Evolutionary conservation across 2,888 invertebrate species (phyloP), one percentile per base, ranked within the genome.

Genomic region (Philereme transversata): DNA sequence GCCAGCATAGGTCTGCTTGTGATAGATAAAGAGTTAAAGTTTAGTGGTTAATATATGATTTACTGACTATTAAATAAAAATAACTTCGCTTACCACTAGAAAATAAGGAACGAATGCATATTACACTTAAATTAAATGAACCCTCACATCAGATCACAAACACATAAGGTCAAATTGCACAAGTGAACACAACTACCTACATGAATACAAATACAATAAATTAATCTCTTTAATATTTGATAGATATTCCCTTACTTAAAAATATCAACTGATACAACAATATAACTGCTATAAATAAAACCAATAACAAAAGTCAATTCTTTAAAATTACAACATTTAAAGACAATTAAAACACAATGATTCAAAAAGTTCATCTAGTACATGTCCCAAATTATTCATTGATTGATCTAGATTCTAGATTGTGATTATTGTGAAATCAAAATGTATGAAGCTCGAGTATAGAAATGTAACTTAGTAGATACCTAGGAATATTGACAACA

Each of bases 41-140:
- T 67, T 72, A 71, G 59, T 72, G 65, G 70, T 73, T 69, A 68
- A 70, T 70, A 68, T 60, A 72, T 77, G 73, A 75, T 72, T 72
- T 78, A 22, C 72, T 71, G 62, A 72, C 77, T 81, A 74, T 74
- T 77, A 77, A 81, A 81, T 74, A 78, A 82, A 82, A 78, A 65
- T 76, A 75, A 74, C 77, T 82, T 84, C 75, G 80, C 84, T 82
- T 85, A 83, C 78, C 77, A 72, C 88, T 90, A 91, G 76, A 81
- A 87, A 88, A 86, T 87, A 91, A 92, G 92, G 92, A 92, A 92
- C 92, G 89, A 81, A 89, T 88, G 87, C 81, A 85, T 81, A 86
- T 86, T 86, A 91, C 79, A 80, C 80, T 85, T 87, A 88, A 86
- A 85, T 79, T 75, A 89, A 87, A 88, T 78, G 78, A 87, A 86